A percentile compares a stretch with the other conserved stretches of the same genome.
Conservation (phyloP, 2,797 vertebrate species). For the Spheniscus humboldti region DNA sequence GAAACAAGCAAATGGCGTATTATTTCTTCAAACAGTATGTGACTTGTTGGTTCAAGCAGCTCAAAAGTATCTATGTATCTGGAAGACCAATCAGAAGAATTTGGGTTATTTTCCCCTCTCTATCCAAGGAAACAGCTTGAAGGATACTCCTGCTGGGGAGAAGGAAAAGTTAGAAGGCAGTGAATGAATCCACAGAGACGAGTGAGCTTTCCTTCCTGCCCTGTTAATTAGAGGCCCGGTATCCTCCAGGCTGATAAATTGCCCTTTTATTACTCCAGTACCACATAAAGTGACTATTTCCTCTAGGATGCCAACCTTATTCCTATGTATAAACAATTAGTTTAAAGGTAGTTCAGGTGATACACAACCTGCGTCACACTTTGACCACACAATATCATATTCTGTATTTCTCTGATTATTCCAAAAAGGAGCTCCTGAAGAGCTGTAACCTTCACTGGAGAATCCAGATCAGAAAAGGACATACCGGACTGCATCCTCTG, state of each 20-base stretch:
- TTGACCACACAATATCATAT: neutral
- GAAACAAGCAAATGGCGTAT: neutral
- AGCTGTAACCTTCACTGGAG: neutral
- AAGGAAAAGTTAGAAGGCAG: neutral
- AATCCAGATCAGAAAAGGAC: neutral
- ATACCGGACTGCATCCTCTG: neutral
- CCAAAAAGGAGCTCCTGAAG: neutral
- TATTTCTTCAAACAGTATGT: neutral
- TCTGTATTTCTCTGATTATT: neutral
- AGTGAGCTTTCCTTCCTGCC: neutral
- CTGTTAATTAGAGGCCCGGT: neutral
- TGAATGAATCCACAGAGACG: neutral
- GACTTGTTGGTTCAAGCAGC: neutral
- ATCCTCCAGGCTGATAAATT: neutral
- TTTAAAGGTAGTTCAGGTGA: neutral
- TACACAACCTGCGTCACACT: neutral
- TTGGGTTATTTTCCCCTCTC: neutral
- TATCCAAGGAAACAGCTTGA: neutral
- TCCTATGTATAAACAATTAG: neutral
- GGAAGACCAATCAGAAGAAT: neutral
- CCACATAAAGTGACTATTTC: neutral
- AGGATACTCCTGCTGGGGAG: neutral
- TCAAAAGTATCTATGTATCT: neutral
- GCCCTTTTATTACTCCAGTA: neutral
- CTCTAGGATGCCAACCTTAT: neutral